Conservation (phyloP, 1,140 invertebrate genomes). For the Luehdorfia chinensis region DNA sequence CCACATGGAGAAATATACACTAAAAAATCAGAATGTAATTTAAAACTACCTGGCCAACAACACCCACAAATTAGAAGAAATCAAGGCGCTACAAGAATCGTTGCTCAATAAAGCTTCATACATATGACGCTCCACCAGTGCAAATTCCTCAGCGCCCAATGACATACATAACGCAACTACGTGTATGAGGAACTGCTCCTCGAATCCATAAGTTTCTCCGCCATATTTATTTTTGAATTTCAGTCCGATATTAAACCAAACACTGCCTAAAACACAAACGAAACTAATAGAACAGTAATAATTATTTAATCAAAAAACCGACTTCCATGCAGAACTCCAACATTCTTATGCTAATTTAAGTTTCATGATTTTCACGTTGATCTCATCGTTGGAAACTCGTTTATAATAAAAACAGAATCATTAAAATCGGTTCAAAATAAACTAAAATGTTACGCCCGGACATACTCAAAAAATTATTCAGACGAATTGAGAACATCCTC, state of each 20-base stretch:
- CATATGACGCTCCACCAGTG: slow-evolving; percentile 34
- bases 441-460: background rate
- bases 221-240: slow-evolving; percentile 24
- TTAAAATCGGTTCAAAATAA: background rate
- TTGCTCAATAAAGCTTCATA: slow-evolving; percentile 34
- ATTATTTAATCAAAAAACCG: too few relatives aligned
- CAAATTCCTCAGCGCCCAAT: slow-evolving; percentile 30
- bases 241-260: slow-evolving; percentile 43
- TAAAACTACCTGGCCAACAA: slow-evolving; percentile 41
- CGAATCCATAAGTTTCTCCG: slow-evolving; percentile 27
- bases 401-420: too few relatives aligned
- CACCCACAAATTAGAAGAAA: slow-evolving; percentile 47
- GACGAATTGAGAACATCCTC: too few relatives aligned
- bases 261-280: slow-evolving; percentile 36
- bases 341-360: too few relatives aligned
- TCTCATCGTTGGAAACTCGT: background rate
- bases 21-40: too few relatives aligned
- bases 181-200: slow-evolving; percentile 40
- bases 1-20: too few relatives aligned
- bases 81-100: slow-evolving; percentile 39
- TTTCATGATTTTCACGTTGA: too few relatives aligned
- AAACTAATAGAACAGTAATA: background rate
- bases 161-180: slow-evolving; percentile 27
- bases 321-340: background rate
- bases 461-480: background rate